phyloP scores from a whole-genome alignment of 2,797 vertebrate species.

The Antrozous pallidus region DNA sequence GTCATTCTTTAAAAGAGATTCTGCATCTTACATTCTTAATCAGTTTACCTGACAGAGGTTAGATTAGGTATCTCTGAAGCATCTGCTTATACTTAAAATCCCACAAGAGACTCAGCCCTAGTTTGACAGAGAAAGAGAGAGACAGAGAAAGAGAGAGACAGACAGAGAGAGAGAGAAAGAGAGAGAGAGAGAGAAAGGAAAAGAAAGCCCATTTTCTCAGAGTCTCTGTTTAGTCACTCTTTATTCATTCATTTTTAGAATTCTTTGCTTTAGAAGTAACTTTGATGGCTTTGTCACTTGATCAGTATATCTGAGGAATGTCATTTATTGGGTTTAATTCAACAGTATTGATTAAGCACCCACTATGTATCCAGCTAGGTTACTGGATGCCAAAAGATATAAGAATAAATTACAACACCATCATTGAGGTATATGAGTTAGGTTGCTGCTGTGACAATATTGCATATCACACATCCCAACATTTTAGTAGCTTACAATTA shows the following conservation, averaged over 20 bases:
- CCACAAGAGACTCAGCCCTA: neutral
- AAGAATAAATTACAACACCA: neutral
- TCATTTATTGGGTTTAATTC: neutral
- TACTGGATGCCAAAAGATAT: neutral
- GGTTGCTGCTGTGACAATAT: neutral
- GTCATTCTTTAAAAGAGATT: neutral
- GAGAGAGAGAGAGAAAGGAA: no score
- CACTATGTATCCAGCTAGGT: neutral
- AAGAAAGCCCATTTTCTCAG: neutral
- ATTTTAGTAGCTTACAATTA: neutral
- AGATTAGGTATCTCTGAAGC: neutral
- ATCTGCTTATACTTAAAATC: neutral
- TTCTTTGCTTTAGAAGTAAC: conserved; percentile 14
- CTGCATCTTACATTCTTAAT: neutral
- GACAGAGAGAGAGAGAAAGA: no score
- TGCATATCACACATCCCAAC: neutral
- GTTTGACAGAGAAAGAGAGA: no score
- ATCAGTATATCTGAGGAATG: neutral
- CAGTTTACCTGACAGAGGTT: neutral
- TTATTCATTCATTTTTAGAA: neutral
- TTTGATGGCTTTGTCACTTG: neutral
- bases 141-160: no score
- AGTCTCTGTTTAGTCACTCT: neutral
- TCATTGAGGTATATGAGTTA: neutral
- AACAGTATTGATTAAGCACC: neutral